phyloP scores from a whole-genome alignment of 1,140 invertebrate species.

The Drosophila lacertosa region DNA sequence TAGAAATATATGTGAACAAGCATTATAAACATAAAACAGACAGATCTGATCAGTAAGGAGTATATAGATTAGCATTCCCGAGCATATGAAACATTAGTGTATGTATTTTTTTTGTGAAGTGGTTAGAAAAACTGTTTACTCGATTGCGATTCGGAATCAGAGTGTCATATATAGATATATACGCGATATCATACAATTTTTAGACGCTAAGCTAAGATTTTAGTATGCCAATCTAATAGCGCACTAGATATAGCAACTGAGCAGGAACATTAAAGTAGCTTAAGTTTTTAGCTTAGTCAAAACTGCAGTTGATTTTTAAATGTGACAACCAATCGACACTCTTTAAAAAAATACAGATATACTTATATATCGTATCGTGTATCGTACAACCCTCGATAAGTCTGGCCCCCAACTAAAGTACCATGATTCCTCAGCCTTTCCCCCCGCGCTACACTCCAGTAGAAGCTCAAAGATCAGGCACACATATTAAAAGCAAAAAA shows the following conservation, averaged over 20 bases:
- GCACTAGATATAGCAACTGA: constrained; percentile 6
- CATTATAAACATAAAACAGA: constrained; percentile 10
- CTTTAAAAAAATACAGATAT: constrained; percentile 1
- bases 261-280: constrained; percentile 1
- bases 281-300: constrained; percentile 21
- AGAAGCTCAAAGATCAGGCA: constrained; percentile 42
- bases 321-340: background rate
- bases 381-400: constrained; percentile 6
- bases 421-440: constrained; percentile 9
- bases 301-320: constrained; percentile 2
- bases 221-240: constrained; percentile 3
- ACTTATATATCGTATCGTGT: no score
- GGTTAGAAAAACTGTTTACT: background rate
- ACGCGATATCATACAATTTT: background rate
- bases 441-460: constrained; percentile 2
- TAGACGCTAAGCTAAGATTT: background rate
- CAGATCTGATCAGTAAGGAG: constrained; percentile 6
- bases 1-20: background rate
- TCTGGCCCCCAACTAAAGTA: constrained; percentile 12
- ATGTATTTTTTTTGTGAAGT: constrained; percentile 1
- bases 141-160: constrained; percentile 2
- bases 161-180: constrained; percentile 28
- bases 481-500: constrained; percentile 11
- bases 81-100: background rate
- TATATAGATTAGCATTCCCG: constrained; percentile 36